Evolutionary conservation across 2,797 vertebrate genomes (phyloP).

Genomic region (Danionella dracula): DNA sequence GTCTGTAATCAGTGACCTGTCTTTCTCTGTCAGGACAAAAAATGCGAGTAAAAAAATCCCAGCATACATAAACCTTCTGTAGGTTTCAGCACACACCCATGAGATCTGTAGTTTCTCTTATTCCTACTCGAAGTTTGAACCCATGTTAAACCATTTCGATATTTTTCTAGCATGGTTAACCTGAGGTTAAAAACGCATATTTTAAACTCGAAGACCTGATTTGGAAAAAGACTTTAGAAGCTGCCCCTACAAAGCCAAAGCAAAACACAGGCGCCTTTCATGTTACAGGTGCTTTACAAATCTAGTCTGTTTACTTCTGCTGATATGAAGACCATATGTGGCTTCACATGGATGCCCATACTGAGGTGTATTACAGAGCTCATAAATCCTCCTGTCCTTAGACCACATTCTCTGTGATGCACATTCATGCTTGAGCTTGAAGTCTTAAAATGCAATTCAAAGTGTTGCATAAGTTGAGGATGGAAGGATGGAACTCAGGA

Average conservation of each 20-base stretch:
- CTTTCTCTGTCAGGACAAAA: constrained; percentile 56
- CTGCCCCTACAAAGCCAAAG: constrained; percentile 43
- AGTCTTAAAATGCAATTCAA: constrained; percentile 33
- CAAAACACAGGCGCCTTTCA: constrained; percentile 46
- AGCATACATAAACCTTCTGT: constrained; percentile 42
- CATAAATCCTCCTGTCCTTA: constrained; percentile 30
- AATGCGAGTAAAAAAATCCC: constrained; percentile 2
- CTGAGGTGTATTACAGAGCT: constrained; percentile 4
- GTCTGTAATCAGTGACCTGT: constrained; percentile 49
- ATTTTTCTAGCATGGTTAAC: constrained; percentile 19
- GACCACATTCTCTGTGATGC: constrained; percentile 19
- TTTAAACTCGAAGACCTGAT: constrained; percentile 51
- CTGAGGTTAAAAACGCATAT: constrained; percentile 40
- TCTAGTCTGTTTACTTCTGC: constrained; percentile 40
- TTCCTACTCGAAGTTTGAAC: constrained; percentile 3
- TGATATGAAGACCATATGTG: constrained; percentile 54
- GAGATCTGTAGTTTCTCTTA: constrained; percentile 5
- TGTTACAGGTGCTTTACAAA: constrained; percentile 60
- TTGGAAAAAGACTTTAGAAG: constrained; percentile 33
- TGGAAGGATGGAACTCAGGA: constrained; percentile 6
- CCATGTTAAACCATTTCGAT: background rate
- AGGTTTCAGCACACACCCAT: background rate
- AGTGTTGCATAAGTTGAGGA: constrained; percentile 29
- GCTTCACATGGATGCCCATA: constrained; percentile 20
- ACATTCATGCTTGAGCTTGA: constrained; percentile 19